phyloP scores from a whole-genome alignment of 2,888 invertebrate genomes.

The Leptinotarsa tumamoca region DNA sequence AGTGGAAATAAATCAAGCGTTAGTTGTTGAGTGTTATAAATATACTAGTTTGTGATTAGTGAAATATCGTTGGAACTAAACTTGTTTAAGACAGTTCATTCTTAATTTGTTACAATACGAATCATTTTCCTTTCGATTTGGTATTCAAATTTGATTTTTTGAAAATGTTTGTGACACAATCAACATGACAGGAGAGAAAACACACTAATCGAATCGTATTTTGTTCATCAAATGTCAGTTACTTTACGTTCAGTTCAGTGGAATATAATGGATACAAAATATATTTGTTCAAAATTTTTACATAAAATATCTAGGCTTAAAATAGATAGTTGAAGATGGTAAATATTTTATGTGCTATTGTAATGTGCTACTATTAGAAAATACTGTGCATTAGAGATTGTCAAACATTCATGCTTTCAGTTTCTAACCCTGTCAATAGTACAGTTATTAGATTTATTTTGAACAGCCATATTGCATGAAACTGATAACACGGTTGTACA shows the following conservation, averaged over 20 bases:
- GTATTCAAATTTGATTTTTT: too few relatives aligned
- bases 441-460: background rate
- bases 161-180: background rate
- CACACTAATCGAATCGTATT: background rate
- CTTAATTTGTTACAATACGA: too few relatives aligned
- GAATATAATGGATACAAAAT: constrained; percentile 8
- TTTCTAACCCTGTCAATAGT: constrained; percentile 5
- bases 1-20: too few relatives aligned
- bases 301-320: background rate
- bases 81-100: too few relatives aligned
- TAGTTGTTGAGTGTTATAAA: too few relatives aligned
- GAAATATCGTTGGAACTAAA: too few relatives aligned
- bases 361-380: background rate
- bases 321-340: background rate
- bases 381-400: constrained; percentile 7
- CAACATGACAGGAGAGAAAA: background rate
- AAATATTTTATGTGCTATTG: background rate
- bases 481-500: background rate
- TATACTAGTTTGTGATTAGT: too few relatives aligned
- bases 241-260: background rate
- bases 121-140: background rate
- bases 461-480: background rate
- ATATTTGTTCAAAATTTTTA: background rate
- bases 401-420: background rate
- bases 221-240: background rate